These are phyloP conservation scores for Crossaster papposus DNA, from an alignment of 53 echinoderm and acorn worm genomes.

Conservation along the genomic window DNA sequence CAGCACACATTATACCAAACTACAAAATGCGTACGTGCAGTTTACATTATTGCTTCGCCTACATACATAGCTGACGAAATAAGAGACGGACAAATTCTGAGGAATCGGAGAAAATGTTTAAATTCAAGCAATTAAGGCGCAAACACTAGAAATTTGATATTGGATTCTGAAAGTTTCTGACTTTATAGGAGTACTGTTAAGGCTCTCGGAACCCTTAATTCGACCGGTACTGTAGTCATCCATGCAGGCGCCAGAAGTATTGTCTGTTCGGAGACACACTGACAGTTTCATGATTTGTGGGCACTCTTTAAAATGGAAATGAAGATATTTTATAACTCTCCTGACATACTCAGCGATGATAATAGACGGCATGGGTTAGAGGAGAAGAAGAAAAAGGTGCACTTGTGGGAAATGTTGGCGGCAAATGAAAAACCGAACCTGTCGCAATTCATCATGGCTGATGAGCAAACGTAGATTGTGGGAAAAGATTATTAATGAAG, in stretches of 20 bases:
- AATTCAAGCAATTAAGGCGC: slow-evolving; percentile 2
- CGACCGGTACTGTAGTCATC: not conserved
- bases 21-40: not conserved
- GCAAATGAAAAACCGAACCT: not conserved
- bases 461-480: not conserved
- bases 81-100: not conserved
- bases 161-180: not conserved
- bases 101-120: not conserved
- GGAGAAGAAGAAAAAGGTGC: not conserved
- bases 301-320: not conserved
- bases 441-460: not conserved
- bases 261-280: not conserved
- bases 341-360: not conserved
- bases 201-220: not conserved
- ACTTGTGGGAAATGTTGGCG: not conserved
- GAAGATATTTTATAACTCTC: not conserved
- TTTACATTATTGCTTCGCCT: not conserved
- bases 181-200: not conserved
- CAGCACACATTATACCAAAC: not conserved
- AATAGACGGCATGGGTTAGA: not conserved
- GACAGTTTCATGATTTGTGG: not conserved
- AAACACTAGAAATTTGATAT: slow-evolving; percentile 10
- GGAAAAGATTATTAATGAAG: not conserved
- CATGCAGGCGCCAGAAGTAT: not conserved
- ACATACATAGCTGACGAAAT: not conserved